Base-by-base conservation (phyloP, 2,797 vertebrate genomes). In the Sylvilagus floridanus region DNA sequence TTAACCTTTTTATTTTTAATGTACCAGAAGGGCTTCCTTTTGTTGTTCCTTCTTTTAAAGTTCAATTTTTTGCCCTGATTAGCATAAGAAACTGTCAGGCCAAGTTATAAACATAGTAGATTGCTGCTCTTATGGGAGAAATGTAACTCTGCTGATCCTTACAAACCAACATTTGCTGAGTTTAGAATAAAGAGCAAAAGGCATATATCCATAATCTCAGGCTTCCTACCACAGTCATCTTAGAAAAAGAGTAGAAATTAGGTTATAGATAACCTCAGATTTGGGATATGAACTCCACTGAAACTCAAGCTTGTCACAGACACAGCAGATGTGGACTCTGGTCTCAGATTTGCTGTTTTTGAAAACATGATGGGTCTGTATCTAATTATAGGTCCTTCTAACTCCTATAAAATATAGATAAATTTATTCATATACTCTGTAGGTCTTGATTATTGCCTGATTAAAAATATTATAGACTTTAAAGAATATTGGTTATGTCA, bases 361-460 rank as follows among this genome's bases (percentile, higher is more conserved):
- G 37, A 95, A 90, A 88, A 91, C 17, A 47, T 84, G 19, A 30
- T 63, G 37, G 69, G 14, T 63, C 7, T 89, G 42, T 42, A 30
- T 5, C 9, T 68, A 86, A 10, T 77, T 60, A 52, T 72, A 47
- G n/a, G 2, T 21, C 24, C 3, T 87, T 65, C 77, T 84, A 76
- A 47, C 17, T 50, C 94, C 3, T 81, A 22, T 89, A 63, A 95
- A 79, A 81, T 86, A 32, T 7, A 76, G 19, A 22, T 81, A 62
- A 12, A 62, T 3, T 42, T 76, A 60, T 2, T 92, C 26, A 50
- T 65, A 35, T 85, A 57, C 57, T 72, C 57, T 91, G 8, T 90
- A 35, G 21, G 30, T 88, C 17, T 93, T 93, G 10, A 85, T 96
- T 92, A 76, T 86, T 93, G 16, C 63, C 54, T 73, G 16, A 62